Evolutionary conservation across 2,888 invertebrate genomes (phyloP).

Genomic region (Dryomyza anilis): DNA sequence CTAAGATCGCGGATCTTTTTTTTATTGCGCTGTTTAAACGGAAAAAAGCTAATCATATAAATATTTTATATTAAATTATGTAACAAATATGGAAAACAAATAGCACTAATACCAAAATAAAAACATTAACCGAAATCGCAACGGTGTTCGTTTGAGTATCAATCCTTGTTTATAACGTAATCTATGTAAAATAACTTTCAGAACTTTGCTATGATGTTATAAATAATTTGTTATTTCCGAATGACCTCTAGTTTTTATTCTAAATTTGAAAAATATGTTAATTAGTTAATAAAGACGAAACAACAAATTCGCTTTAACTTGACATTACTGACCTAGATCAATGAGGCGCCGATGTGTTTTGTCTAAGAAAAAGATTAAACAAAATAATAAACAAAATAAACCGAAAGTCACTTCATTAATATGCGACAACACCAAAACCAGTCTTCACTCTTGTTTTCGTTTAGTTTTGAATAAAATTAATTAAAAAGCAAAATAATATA

Average conservation of each 20-base stretch:
- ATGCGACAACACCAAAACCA: slow-evolving; percentile 11
- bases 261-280: slow-evolving; percentile 2
- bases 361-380: not conserved
- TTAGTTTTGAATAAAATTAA: slow-evolving; percentile 16
- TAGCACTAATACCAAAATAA: too few relatives aligned
- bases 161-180: too few relatives aligned
- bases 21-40: too few relatives aligned
- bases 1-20: too few relatives aligned
- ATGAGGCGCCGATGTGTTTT: not conserved
- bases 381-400: not conserved
- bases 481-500: not conserved
- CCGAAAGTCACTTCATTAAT: not conserved
- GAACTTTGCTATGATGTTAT: too few relatives aligned
- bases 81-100: too few relatives aligned
- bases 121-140: too few relatives aligned
- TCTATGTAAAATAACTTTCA: too few relatives aligned
- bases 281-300: not conserved
- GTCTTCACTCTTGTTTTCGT: slow-evolving; percentile 16
- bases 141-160: too few relatives aligned
- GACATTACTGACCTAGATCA: slow-evolving; percentile 6
- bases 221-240: too few relatives aligned
- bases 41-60: too few relatives aligned
- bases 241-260: not conserved
- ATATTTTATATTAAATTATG: too few relatives aligned
- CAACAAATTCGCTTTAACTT: not conserved